A percentile compares a stretch with the other conserved stretches of the same genome.
phyloP scores from a whole-genome alignment of 2,113 vertebrate species.

The Myotis lucifugus region DNA sequence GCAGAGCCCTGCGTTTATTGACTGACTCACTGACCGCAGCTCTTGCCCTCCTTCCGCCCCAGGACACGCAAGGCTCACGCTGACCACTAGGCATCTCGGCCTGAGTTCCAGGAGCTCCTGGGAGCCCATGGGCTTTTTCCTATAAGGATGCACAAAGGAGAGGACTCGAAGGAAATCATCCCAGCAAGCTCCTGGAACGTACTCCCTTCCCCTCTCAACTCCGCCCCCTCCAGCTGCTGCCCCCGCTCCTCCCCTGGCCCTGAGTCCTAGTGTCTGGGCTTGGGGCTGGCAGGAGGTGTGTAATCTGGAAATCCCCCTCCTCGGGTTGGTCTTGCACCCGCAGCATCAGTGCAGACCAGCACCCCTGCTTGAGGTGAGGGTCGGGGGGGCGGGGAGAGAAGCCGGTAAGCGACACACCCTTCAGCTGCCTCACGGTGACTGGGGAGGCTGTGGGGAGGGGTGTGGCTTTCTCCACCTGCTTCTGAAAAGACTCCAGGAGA shows the following conservation, averaged over 20 bases:
- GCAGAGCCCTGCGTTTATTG: background rate
- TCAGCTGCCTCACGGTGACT: background rate
- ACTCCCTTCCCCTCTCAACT: accelerated
- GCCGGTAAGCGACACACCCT: background rate
- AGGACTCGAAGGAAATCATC: background rate
- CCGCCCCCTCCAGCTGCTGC: background rate
- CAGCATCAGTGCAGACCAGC: background rate
- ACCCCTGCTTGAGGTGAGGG: background rate
- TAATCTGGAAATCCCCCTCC: background rate
- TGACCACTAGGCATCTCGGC: background rate
- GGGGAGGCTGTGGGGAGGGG: background rate
- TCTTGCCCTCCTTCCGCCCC: background rate
- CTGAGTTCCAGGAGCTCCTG: background rate
- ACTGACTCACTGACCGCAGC: background rate
- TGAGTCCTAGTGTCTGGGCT: background rate
- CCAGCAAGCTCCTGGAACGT: background rate
- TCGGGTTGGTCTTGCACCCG: background rate
- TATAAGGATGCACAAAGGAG: background rate
- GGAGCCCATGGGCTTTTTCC: background rate
- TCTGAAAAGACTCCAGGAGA: background rate
- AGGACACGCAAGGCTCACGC: background rate
- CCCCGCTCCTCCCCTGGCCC: background rate
- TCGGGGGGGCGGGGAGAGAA: background rate
- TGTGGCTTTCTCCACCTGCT: background rate
- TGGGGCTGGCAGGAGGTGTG: background rate